Evolutionary conservation across 23 tunicate genomes (phyloP), one percentile per base, ranked within the genome.

Genomic region (Clavelina lepadiformis): DNA sequence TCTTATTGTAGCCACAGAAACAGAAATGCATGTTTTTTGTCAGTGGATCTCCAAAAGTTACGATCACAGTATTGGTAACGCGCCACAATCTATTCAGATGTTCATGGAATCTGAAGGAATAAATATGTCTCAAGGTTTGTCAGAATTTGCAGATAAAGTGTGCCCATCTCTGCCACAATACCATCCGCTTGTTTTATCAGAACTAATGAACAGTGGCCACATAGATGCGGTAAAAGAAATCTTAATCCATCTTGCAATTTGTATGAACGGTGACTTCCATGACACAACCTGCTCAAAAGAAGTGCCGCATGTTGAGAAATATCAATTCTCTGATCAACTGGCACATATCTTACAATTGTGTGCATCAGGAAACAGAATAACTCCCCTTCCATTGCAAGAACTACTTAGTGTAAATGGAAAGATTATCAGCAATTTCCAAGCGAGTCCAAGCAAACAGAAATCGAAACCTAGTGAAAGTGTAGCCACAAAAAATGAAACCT

Each of bases 1-100:
- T 47, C 52, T 89, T 51, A 63, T 89, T 50, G 89, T 89, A 50
- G 97, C 85, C 1, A 89, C 83, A 2, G 72, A 69, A 33, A 89
- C 97, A 11, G 97, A 89, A 70, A 89, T 89, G 89, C 79, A 76
- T 80, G 87, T 89, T 5, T 89, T 75, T 35, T 69, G 91, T 52
- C 89, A 71, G n/a, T 87, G 96, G 96, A 34, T 87, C 38, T n/a
- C n/a, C n/a, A n/a, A n/a, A n/a, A n/a, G n/a, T n/a, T n/a, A n/a
- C n/a, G 58, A 74, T 15, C 54, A 68, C 13, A 49, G 58, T 3
- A 72, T 36, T 3, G 28, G 22, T 36, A 35, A 36, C 38, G n/a
- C n/a, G n/a, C 6, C 29, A 5, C 11, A 69, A 32, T 24, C 25
- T 22, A 5, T 2, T 72, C 55, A 59, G 34, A 35, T 7, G 20